Percentiles rank a stretch among this genome's conserved stretches.
Evolutionary conservation across 2,113 vertebrate genomes (phyloP).

Genomic region (Menura novaehollandiae): DNA sequence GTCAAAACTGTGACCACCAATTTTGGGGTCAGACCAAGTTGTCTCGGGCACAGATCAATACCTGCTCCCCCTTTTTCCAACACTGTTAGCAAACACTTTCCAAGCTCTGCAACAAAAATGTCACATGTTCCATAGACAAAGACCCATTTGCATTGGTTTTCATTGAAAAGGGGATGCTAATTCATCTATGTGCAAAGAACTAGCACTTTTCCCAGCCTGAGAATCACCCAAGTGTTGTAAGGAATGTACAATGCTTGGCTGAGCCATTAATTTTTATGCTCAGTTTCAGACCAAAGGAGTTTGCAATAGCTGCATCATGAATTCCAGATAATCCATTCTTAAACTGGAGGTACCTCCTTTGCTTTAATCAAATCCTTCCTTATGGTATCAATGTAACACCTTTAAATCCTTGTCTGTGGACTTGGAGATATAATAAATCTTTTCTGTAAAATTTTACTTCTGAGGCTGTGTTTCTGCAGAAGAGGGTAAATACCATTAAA

Average conservation of each 20-base stretch:
- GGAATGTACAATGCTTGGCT: neutral
- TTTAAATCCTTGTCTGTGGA: neutral
- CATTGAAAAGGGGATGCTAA: neutral
- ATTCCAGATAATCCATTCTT: neutral
- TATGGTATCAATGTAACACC: neutral
- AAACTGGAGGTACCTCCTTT: neutral
- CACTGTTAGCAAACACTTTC: neutral
- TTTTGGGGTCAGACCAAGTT: neutral
- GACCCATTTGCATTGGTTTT: neutral
- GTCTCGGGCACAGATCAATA: neutral
- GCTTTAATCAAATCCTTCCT: neutral
- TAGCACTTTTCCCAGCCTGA: neutral
- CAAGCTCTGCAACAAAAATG: neutral
- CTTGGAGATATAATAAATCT: neutral
- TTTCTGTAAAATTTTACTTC: neutral
- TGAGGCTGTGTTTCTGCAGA: neutral
- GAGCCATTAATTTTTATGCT: neutral
- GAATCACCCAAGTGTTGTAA: neutral
- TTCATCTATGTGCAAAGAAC: neutral
- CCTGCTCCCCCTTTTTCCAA: neutral
- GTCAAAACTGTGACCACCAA: neutral
- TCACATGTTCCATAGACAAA: neutral
- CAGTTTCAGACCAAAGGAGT: neutral
- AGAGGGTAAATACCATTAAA: neutral
- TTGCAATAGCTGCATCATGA: neutral